Percentiles rank a stretch among this genome's conserved stretches.
phyloP scores from a whole-genome alignment of 2,797 vertebrate species.

The Vipera latastei region DNA sequence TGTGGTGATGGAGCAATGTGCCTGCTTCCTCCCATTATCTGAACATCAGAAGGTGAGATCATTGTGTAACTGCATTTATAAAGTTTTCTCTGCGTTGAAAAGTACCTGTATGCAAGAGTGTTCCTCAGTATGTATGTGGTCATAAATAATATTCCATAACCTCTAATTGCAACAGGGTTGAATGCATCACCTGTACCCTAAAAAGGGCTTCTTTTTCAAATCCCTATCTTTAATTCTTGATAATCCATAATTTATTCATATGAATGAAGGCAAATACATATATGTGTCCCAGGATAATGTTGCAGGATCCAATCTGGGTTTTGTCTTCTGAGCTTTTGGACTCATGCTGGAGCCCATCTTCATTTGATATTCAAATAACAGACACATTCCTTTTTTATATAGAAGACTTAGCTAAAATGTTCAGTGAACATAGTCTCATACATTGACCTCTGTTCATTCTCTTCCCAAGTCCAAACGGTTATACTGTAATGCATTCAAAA shows the following conservation, averaged over 20 bases:
- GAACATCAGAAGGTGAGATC: neutral
- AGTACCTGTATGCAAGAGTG: neutral
- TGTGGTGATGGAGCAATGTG: neutral
- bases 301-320: too few species aligned
- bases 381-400: neutral
- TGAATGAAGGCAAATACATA: too few species aligned
- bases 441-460: neutral
- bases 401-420: neutral
- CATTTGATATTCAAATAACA: neutral
- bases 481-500: neutral
- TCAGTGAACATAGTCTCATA: neutral
- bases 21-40: neutral
- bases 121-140: neutral
- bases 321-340: too few species aligned
- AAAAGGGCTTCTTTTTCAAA: neutral
- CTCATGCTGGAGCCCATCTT: too few species aligned
- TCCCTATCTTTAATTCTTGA: neutral
- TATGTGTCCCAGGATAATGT: too few species aligned
- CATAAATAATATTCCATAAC: neutral
- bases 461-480: neutral
- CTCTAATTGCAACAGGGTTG: neutral
- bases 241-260: neutral
- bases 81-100: neutral
- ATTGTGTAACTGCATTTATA: neutral
- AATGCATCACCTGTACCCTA: neutral